Evolutionary conservation across 2,888 invertebrate genomes (phyloP), one percentile per base, ranked within the genome.

Genomic region (Lepidocyrtoides sp.): DNA sequence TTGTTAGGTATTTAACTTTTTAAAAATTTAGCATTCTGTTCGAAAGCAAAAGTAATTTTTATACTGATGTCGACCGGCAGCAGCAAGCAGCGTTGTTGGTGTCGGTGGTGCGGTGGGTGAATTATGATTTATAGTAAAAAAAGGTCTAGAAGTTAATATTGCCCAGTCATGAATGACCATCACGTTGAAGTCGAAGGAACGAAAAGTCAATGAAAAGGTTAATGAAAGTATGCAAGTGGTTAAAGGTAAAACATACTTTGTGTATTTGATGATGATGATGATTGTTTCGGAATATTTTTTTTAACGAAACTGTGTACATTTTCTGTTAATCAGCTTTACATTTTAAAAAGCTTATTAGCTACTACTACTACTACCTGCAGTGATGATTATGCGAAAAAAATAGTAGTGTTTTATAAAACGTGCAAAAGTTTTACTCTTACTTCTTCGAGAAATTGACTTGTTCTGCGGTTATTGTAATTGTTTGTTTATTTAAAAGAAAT

Each of bases 191-290:
- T n/a, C n/a, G n/a, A n/a, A n/a, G n/a, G n/a, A n/a, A n/a, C 51
- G 54, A 54, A 54, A 17, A 79, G 51, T 77, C 48, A 77, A 2
- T 83, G 66, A 48, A 84, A 72, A 84, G 84, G 84, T 84, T 84
- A 84, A 84, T 84, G 69, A 84, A 84, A 69, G 84, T 84, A 14
- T n/a, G n/a, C n/a, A n/a, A n/a, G n/a, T n/a, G n/a, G 66, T 48
- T 10, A 26, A 20, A 29, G 20, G 36, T n/a, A 8, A 79, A 51
- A 51, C 77, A 79, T 14, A 51, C 48, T 54, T 79, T 32, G n/a
- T n/a, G n/a, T n/a, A n/a, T n/a, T n/a, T 54, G 29, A 54, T 79
- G 36, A 5, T 23, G 29, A 4, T 8, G 44, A 79, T 54, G 54
- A 79, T 14, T 54, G 51, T 54, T 79, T 79, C 32, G 29, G 17